Base-by-base conservation (phyloP, 2,888 invertebrate species). In the Drosophila kuntzei region DNA sequence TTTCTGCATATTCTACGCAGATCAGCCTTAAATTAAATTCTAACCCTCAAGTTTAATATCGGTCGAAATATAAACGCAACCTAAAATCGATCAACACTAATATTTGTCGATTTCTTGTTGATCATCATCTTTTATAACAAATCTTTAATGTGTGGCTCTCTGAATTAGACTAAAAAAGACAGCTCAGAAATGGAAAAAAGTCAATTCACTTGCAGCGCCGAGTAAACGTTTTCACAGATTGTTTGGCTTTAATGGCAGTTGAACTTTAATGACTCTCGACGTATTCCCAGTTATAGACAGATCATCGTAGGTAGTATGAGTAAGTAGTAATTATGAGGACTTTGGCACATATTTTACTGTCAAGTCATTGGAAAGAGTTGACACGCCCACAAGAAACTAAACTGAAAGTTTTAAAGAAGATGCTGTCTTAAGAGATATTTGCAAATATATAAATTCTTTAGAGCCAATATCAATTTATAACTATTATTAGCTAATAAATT, bases 331-430 rank as follows among this genome's bases (percentile, higher is more conserved):
- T 11, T 7, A 16, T 12, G 55, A 50, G 51, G 59, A 49, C 49
- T 60, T 73, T 70, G 74, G 27, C 51, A 69, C 47, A 69, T 29
- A 44, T 44, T 43, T 34, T 44, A 68, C 25, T 32, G 72, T 4
- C 39, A 2, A 60, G 54, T 60, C 61, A 71, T 44, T 12, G 25
- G n/a, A 37, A 44, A 49, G 32, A 34, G 43, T 29, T 55, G 12
- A 5, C 32, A 46, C 18, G 25, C 47, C 44, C 43, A 47, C 34
- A 11, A 47, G 16, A 8, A 34, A 3, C 20, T 16, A 6, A 9
- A 8, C 4, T 12, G 3, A 11, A 25, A n/a, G 22, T 5, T 3
- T 5, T 1, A 53, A n/a, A 11, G 2, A 5, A 51, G 22, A 8
- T 11, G 11, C 6, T 12, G 3, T 22, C 5, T 25, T 11, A 27